These are phyloP conservation scores for Dreissena rostriformis DNA, from an alignment of 1,140 invertebrate species.

Conservation along the genomic window DNA sequence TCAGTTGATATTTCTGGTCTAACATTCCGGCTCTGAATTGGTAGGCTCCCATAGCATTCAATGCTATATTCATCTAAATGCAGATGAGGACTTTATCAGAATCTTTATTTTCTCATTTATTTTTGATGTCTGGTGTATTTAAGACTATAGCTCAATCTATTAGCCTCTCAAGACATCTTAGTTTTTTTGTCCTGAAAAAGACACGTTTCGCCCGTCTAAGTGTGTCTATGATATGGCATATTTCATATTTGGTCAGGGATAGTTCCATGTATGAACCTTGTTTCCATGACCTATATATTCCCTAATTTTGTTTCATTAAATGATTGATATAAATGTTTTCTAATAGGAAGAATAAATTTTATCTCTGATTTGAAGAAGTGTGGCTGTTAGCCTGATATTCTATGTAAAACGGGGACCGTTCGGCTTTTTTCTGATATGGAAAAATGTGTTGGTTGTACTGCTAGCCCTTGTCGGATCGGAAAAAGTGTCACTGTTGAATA, in stretches of 20 bases:
- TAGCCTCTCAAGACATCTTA: background rate
- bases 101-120: constrained; percentile 48
- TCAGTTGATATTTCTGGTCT: background rate
- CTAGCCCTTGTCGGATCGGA: no score
- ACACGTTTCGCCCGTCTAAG: no score
- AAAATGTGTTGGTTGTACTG: no score
- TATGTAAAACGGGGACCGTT: no score
- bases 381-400: no score
- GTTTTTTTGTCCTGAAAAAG: background rate
- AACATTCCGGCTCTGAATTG: background rate
- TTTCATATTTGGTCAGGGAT: background rate
- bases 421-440: no score
- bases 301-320: background rate
- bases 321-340: background rate
- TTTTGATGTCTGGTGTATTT: constrained; percentile 17
- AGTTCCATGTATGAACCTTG: background rate
- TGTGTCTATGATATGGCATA: background rate
- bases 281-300: background rate
- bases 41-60: background rate
- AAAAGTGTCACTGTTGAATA: no score
- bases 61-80: constrained; percentile 36
- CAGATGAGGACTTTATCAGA: constrained; percentile 46
- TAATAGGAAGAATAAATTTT: no score
- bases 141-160: constrained; percentile 28
- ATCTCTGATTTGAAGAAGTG: no score